Percentiles rank a stretch among this genome's conserved stretches.
These are phyloP conservation scores for Melieria crassipennis DNA, from an alignment of 2,888 invertebrate species.

Conservation along the genomic window DNA sequence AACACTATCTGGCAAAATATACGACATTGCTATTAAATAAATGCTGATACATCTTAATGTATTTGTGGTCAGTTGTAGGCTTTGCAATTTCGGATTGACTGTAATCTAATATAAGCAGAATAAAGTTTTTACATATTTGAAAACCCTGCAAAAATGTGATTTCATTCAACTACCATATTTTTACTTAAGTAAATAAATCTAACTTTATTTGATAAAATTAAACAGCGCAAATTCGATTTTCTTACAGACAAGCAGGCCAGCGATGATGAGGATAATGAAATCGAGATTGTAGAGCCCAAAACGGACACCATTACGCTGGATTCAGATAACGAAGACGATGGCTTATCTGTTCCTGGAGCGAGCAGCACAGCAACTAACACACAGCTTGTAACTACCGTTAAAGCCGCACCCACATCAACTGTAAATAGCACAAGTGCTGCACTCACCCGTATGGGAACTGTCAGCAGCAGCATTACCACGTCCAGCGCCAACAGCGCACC, in stretches of 20 bases:
- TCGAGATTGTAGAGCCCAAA: constrained; percentile 65
- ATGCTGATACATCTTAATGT: too few species aligned
- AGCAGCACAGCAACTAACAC: not conserved
- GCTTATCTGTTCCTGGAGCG: not conserved
- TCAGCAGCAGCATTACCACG: not conserved
- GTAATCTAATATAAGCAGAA: too few species aligned
- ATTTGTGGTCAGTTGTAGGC: too few species aligned
- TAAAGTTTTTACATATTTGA: too few species aligned
- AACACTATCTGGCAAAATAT: not conserved
- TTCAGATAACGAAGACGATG: constrained; percentile 63
- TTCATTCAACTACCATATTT: too few species aligned
- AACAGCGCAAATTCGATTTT: not conserved
- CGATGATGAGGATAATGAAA: constrained; percentile 65
- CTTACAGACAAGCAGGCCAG: constrained; percentile 63
- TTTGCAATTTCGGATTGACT: too few species aligned
- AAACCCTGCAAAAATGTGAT: too few species aligned
- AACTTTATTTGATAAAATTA: too few species aligned
- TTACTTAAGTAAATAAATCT: too few species aligned
- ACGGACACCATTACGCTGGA: constrained; percentile 64
- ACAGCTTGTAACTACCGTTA: constrained; percentile 25
- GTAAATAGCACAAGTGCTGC: constrained; percentile 8
- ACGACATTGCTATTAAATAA: not conserved
- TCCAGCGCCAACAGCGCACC: not conserved
- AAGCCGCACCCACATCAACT: constrained; percentile 20
- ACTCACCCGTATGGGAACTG: constrained; percentile 8